Conservation (phyloP, 2,888 invertebrate genomes). For the Entomobrya proxima region DNA sequence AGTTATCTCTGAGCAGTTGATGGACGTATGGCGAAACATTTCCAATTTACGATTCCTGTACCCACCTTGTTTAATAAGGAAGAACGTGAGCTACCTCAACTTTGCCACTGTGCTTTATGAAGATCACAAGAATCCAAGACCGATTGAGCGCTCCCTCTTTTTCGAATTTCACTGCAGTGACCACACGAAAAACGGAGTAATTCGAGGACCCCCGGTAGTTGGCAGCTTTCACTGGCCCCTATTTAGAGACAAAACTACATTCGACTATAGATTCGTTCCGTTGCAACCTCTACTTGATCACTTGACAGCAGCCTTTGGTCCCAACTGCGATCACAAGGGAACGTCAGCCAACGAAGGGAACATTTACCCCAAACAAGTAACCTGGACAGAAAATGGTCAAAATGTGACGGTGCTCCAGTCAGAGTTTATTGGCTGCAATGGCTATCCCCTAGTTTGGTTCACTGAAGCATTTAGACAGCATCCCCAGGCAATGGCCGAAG, state of each 20-base stretch:
- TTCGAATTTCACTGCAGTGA: conserved; percentile 24
- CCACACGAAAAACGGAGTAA: neutral
- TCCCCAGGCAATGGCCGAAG: neutral
- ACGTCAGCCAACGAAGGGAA: neutral
- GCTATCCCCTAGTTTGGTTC: neutral
- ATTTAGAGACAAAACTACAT: neutral
- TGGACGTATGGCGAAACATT: neutral
- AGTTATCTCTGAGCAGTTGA: neutral
- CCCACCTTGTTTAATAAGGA: neutral
- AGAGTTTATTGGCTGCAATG: conserved; percentile 6
- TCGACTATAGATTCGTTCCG: neutral
- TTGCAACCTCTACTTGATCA: neutral
- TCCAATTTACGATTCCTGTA: neutral
- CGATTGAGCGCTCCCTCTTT: neutral
- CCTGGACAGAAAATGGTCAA: too few relatives aligned
- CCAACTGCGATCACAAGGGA: neutral
- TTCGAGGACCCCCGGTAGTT: neutral
- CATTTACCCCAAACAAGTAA: neutral
- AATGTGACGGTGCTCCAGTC: neutral
- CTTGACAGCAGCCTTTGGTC: neutral
- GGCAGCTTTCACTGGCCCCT: conserved; percentile 25
- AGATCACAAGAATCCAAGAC: too few relatives aligned
- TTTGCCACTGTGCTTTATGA: neutral
- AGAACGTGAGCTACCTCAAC: neutral
- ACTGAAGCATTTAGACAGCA: neutral